Conservation (phyloP, 2,113 vertebrate genomes). For the Rhipidura dahli region DNA sequence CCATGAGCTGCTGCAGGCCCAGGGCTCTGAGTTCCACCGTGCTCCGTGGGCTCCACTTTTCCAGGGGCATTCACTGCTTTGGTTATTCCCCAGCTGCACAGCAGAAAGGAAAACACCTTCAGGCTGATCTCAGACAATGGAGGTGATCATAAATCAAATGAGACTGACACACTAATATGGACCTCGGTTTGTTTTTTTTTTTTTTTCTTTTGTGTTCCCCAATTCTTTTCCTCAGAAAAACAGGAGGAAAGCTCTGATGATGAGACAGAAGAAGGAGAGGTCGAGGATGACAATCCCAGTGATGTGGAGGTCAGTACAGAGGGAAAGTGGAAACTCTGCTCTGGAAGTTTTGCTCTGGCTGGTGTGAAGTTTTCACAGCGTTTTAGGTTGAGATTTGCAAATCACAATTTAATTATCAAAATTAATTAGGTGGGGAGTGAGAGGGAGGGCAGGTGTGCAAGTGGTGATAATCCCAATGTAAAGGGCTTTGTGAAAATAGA, state of each 20-base stretch:
- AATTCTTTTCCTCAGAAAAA: constrained; percentile 68
- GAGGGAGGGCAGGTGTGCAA: background rate
- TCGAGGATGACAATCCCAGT: constrained; percentile 78
- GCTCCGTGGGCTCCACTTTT: background rate
- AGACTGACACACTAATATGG: background rate
- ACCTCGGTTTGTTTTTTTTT: background rate
- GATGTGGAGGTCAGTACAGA: constrained; percentile 74
- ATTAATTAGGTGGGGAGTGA: background rate
- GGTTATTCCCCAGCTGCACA: background rate
- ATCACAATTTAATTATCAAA: background rate
- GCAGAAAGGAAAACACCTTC: background rate
- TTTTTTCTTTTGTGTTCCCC: background rate
- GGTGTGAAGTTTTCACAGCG: background rate
- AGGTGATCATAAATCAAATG: background rate
- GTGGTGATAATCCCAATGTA: background rate
- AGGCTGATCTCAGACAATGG: background rate
- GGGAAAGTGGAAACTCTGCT: background rate
- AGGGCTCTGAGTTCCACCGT: background rate
- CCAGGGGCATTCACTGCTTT: background rate
- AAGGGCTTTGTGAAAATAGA: background rate
- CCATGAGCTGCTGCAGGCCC: background rate
- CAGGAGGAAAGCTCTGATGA: constrained; percentile 82
- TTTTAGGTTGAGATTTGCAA: background rate
- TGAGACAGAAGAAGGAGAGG: constrained; percentile 83
- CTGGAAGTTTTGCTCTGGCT: background rate